These are phyloP conservation scores for Agriopis marginaria DNA, from an alignment of 2,888 invertebrate genomes.

Conservation along the genomic window DNA sequence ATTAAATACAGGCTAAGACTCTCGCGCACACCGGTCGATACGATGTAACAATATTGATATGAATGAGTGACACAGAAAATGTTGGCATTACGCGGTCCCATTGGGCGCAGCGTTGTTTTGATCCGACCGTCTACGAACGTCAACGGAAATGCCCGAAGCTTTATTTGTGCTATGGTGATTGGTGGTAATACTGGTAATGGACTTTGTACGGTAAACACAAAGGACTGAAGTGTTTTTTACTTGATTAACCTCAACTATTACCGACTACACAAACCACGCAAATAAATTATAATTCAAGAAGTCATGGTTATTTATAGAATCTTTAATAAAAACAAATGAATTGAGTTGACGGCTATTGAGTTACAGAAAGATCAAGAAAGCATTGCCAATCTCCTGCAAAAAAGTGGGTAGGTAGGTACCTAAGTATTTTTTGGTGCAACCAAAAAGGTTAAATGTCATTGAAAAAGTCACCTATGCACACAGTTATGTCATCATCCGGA, in stretches of 20 bases:
- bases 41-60: conserved; percentile 69
- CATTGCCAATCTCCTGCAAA: too few species aligned
- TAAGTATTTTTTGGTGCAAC: background rate
- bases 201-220: conserved; percentile 63
- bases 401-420: too few species aligned
- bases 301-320: conserved; percentile 17
- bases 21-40: conserved; percentile 65
- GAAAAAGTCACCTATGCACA: too few species aligned
- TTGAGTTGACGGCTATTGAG: background rate
- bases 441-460: background rate
- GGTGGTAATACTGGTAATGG: conserved; percentile 42
- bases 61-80: conserved; percentile 53
- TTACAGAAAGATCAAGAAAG: background rate
- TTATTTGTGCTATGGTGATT: conserved; percentile 54
- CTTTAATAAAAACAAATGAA: background rate
- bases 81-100: conserved; percentile 25
- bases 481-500: background rate
- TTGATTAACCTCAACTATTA: conserved; percentile 31
- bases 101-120: conserved; percentile 70
- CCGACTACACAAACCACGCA: conserved; percentile 3
- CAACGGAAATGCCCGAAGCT: conserved; percentile 70
- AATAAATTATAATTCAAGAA: background rate
- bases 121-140: conserved; percentile 68
- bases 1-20: conserved; percentile 42
- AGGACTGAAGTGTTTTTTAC: conserved; percentile 46